A percentile compares a stretch with the other conserved stretches of the same genome.
Evolutionary conservation across 2,113 vertebrate species (phyloP).

Genomic region (Brachirus orientalis): DNA sequence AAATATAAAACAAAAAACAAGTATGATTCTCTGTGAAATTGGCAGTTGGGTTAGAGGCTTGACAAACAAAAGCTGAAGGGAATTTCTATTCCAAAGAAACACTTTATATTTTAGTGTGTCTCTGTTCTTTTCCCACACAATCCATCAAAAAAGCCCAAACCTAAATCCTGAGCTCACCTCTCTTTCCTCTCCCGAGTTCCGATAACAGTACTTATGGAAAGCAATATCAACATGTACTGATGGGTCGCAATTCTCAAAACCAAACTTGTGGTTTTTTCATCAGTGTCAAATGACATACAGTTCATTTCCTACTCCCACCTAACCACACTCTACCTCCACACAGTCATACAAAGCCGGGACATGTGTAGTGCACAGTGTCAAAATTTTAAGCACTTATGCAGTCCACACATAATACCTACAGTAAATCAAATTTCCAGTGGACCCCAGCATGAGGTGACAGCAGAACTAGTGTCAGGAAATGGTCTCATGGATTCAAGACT

Average conservation of each 20-base stretch:
- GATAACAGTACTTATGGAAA: slow-evolving; percentile 39
- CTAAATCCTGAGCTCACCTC: slow-evolving; percentile 51
- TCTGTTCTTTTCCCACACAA: slow-evolving; percentile 42
- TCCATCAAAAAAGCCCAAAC: slow-evolving; percentile 65
- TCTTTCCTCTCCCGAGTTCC: slow-evolving; percentile 63
- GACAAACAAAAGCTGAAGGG: slow-evolving; percentile 31
- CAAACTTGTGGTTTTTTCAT: slow-evolving; percentile 71
- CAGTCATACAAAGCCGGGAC: slow-evolving; percentile 3
- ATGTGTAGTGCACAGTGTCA: not conserved
- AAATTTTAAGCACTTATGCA: not conserved
- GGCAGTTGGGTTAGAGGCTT: slow-evolving; percentile 33
- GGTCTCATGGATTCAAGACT: slow-evolving; percentile 28
- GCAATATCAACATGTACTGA: slow-evolving; percentile 38
- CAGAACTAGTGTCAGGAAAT: slow-evolving; percentile 29
- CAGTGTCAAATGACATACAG: slow-evolving; percentile 61
- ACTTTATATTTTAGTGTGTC: slow-evolving; percentile 36
- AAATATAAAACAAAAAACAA: slow-evolving; percentile 43
- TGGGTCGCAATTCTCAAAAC: slow-evolving; percentile 49
- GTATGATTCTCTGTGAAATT: slow-evolving; percentile 45
- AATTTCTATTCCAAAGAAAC: slow-evolving; percentile 36
- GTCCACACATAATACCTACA: slow-evolving; percentile 7
- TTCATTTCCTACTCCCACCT: slow-evolving; percentile 37
- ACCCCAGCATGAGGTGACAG: slow-evolving; percentile 13
- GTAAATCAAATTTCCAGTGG: not conserved
- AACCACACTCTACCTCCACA: slow-evolving; percentile 4